phyloP scores from a whole-genome alignment of 2,888 invertebrate species.

The Kryphioiulus occultus region DNA sequence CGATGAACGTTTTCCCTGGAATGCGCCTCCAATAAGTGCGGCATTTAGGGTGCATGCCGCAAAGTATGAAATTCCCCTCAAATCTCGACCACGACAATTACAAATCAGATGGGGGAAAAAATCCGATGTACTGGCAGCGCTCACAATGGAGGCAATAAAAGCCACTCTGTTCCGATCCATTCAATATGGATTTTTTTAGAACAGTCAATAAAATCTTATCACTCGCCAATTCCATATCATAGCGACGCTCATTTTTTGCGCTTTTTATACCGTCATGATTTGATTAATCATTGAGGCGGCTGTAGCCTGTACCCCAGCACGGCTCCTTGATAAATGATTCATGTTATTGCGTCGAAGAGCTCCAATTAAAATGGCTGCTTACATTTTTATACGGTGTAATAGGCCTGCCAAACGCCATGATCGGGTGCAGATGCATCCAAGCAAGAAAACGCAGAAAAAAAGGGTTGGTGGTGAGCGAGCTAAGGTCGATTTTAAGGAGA shows the following conservation, averaged over 20 bases:
- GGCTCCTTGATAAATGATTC: neutral
- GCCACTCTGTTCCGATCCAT: neutral
- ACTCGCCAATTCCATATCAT: neutral
- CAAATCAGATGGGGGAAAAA: neutral
- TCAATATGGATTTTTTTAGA: neutral
- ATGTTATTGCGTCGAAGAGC: neutral
- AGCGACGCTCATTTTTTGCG: neutral
- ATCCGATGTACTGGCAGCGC: neutral
- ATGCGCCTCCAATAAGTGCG: neutral
- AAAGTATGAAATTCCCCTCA: neutral
- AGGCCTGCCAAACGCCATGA: neutral
- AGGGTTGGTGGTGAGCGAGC: neutral
- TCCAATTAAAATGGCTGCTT: neutral
- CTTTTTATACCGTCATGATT: neutral
- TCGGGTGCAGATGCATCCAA: neutral
- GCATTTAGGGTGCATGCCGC: neutral
- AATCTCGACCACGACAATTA: neutral
- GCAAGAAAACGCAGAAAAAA: neutral
- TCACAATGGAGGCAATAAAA: neutral
- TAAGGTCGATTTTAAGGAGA: neutral
- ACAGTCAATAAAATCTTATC: neutral
- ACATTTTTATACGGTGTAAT: neutral
- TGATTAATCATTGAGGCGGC: neutral
- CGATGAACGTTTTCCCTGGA: neutral
- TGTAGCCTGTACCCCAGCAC: neutral